phyloP scores from a whole-genome alignment of 2,113 vertebrate genomes.

The Thomomys bottae region DNA sequence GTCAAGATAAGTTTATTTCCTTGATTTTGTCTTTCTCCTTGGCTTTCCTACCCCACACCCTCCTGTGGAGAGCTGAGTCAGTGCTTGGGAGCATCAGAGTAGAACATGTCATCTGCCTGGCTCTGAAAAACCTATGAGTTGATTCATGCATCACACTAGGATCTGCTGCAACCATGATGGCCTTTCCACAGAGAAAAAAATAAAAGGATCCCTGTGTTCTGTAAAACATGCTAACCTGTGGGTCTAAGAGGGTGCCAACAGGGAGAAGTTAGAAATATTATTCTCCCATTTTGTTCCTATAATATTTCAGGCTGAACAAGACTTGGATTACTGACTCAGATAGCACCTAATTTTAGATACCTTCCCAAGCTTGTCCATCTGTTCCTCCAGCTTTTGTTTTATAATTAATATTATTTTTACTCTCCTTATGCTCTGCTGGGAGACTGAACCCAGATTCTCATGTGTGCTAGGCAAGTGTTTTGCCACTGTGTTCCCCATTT shows the following conservation, averaged over 20 bases:
- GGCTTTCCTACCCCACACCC: neutral
- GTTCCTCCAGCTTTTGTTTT: neutral
- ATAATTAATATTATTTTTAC: neutral
- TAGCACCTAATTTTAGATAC: neutral
- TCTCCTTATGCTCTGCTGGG: neutral
- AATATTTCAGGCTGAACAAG: neutral
- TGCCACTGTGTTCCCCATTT: neutral
- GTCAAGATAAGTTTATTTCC: neutral
- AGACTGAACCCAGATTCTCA: neutral
- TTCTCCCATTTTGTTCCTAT: neutral
- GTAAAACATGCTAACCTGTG: neutral
- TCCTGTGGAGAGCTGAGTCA: constrained; percentile 54
- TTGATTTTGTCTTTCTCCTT: neutral
- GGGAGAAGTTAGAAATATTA: neutral
- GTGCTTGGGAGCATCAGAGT: neutral
- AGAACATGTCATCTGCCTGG: constrained; percentile 37
- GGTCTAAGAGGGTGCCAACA: neutral
- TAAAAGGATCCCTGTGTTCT: neutral
- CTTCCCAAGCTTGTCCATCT: neutral
- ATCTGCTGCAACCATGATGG: neutral
- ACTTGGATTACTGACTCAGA: neutral
- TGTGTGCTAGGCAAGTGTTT: neutral
- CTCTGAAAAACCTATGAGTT: constrained; percentile 31
- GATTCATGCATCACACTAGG: constrained; percentile 36
- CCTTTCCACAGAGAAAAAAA: neutral